Base-by-base conservation (phyloP, 2,113 vertebrate species). In the Alces alces region DNA sequence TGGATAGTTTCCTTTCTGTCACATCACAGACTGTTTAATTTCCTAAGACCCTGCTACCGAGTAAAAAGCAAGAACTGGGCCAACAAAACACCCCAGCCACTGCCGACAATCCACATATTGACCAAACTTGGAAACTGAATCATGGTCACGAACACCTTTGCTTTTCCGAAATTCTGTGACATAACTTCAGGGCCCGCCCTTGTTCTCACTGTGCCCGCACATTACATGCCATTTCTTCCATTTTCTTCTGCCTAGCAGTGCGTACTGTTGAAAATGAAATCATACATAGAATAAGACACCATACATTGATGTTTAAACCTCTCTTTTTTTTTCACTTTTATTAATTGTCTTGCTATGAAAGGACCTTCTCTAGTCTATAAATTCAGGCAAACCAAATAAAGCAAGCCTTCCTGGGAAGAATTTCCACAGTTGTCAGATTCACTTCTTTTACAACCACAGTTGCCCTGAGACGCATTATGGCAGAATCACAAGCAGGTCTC, bases 331-430 rank as follows among this genome's bases (percentile, higher is more conserved):
- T 39, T 13, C 6, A 36, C 25, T 79, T 93, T 70, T 76, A 76
- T 89, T 27, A 57, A 66, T 52, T 70, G 30, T 64, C 23, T 96
- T 85, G 60, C 50, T 88, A n/a, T 92, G 6, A 93, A 89, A 95
- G 19, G 25, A 87, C 13, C 3, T 21, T 96, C 84, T 94, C 27
- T 91, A 60, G 21, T 95, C 25, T 66, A 33, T 60, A 66, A 83
- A 80, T 88, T 55, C 21, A 21, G 57, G 55, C 50, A 93, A 23
- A 30, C 39, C 73, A 85, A 94, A 92, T 91, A 92, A 92, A 91
- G 57, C 50, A 87, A 89, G 14, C 13, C 6, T 76, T 79, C 30
- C 7, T 73, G 76, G 70, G n/a, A 84, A 97, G 52, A 84, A 80
- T 4, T 23, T 54, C 39, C 52, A 43, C 36, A 52, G 7, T 14